A percentile compares a stretch with the other conserved stretches of the same genome.
phyloP scores from a whole-genome alignment of 2,797 vertebrate genomes.

The Darevskia mixta region DNA sequence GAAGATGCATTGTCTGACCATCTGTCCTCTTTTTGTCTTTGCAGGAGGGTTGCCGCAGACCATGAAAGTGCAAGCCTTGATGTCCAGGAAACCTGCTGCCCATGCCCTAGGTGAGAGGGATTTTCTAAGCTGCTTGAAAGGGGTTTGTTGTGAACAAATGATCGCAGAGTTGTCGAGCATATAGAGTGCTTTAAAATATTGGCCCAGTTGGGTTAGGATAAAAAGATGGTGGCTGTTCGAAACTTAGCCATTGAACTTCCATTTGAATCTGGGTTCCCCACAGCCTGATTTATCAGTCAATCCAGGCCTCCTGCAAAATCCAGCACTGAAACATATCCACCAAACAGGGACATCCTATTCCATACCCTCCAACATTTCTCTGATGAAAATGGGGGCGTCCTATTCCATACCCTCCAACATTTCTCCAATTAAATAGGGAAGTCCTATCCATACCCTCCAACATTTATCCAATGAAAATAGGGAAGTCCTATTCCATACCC shows the following conservation, averaged over 20 bases:
- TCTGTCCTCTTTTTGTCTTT: neutral
- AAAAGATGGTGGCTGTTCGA: neutral
- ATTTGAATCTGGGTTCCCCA: neutral
- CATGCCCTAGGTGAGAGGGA: slow-evolving; percentile 70
- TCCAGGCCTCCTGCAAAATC: neutral
- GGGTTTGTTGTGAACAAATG: neutral
- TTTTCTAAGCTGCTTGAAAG: neutral
- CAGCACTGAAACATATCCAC: too few relatives aligned
- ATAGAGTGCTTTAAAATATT: neutral
- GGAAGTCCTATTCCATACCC: too few relatives aligned
- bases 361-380: too few relatives aligned
- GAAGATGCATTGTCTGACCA: neutral
- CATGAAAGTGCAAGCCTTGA: slow-evolving; percentile 8
- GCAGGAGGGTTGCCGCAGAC: neutral
- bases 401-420: too few relatives aligned
- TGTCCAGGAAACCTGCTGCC: slow-evolving; percentile 65
- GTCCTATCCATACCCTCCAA: too few relatives aligned
- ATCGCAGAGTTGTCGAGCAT: neutral
- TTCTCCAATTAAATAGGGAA: too few relatives aligned
- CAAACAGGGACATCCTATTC: too few relatives aligned
- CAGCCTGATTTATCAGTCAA: too few relatives aligned
- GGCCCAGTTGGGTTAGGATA: neutral
- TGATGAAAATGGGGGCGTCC: too few relatives aligned
- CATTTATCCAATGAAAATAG: too few relatives aligned
- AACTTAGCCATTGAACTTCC: neutral